These are phyloP conservation scores for Ypsolopha scabrella DNA, from an alignment of 2,888 invertebrate genomes.

Conservation along the genomic window DNA sequence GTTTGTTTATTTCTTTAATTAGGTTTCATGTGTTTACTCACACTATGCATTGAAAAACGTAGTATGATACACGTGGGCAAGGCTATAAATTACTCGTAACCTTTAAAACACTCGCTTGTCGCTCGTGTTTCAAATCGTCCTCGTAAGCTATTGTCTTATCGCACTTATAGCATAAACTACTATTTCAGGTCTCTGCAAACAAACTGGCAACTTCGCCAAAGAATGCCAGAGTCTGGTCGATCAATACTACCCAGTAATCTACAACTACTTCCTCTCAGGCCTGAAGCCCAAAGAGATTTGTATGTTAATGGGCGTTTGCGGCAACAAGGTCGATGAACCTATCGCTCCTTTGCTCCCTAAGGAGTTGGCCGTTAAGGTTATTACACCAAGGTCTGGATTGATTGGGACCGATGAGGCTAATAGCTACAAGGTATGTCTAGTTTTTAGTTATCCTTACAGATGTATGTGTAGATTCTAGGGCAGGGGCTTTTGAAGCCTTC, in stretches of 20 bases:
- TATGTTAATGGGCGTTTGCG: constrained; percentile 77
- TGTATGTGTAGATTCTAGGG: too few relatives aligned
- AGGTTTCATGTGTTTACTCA: too few relatives aligned
- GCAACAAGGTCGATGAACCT: constrained; percentile 38
- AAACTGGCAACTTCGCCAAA: constrained; percentile 77
- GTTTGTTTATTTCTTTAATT: too few relatives aligned
- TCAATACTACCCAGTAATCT: constrained; percentile 81
- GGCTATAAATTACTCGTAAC: too few relatives aligned
- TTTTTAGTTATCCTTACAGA: too few relatives aligned
- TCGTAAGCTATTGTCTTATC: too few relatives aligned
- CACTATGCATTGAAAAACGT: too few relatives aligned
- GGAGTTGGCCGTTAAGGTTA: constrained; percentile 41
- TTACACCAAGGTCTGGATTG: constrained; percentile 20
- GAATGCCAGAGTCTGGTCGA: constrained; percentile 84
- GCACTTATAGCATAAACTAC: too few relatives aligned
- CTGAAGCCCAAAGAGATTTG: constrained; percentile 80
- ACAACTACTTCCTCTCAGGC: constrained; percentile 75
- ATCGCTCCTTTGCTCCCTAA: constrained; percentile 73
- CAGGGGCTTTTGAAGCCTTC: too few relatives aligned
- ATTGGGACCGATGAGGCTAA: constrained; percentile 50
- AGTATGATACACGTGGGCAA: too few relatives aligned
- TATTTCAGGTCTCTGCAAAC: constrained; percentile 81
- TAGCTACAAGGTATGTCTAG: constrained; percentile 29
- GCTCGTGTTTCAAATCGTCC: too few relatives aligned
- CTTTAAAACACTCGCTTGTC: too few relatives aligned